These are phyloP conservation scores for Tetragnatha montana DNA, from an alignment of 2,888 invertebrate species.

Conservation along the genomic window DNA sequence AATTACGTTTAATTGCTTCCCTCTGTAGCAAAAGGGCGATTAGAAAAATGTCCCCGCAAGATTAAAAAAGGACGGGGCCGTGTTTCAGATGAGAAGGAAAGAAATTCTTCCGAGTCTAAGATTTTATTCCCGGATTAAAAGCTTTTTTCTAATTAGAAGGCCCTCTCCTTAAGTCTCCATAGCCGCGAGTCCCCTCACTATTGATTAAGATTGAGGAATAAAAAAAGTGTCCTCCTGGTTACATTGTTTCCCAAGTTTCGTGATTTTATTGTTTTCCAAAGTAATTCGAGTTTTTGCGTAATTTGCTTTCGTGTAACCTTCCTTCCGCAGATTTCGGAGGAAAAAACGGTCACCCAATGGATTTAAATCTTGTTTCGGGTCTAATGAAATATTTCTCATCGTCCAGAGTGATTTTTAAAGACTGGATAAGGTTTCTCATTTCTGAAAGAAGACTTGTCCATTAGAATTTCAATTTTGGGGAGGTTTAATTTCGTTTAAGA, in stretches of 20 bases:
- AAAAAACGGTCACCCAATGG: conserved; percentile 37
- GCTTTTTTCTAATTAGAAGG: conserved; percentile 66
- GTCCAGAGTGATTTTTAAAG: conserved; percentile 47
- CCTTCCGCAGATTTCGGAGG: neutral
- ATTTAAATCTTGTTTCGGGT: conserved; percentile 51
- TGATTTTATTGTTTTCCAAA: conserved; percentile 64
- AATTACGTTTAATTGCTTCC: conserved; percentile 66
- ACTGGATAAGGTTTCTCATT: conserved; percentile 47
- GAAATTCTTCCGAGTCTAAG: conserved; percentile 63
- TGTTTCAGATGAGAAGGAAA: conserved; percentile 60
- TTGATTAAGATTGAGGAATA: conserved; percentile 57
- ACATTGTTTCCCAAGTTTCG: conserved; percentile 59
- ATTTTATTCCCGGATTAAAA: conserved; percentile 68
- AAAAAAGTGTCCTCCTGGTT: conserved; percentile 56
- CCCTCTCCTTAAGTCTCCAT: conserved; percentile 46
- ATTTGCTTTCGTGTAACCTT: conserved; percentile 41
- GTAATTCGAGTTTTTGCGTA: conserved; percentile 58
- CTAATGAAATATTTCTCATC: conserved; percentile 56
- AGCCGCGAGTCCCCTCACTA: conserved; percentile 27
- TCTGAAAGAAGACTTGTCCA: neutral
- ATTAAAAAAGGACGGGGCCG: conserved; percentile 62
- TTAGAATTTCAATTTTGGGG: neutral
- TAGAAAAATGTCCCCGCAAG: conserved; percentile 66
- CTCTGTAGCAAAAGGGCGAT: conserved; percentile 61
- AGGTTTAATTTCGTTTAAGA: too few species aligned